Base-by-base conservation (phyloP, 2,888 invertebrate species). In the Mimachlamys varia region DNA sequence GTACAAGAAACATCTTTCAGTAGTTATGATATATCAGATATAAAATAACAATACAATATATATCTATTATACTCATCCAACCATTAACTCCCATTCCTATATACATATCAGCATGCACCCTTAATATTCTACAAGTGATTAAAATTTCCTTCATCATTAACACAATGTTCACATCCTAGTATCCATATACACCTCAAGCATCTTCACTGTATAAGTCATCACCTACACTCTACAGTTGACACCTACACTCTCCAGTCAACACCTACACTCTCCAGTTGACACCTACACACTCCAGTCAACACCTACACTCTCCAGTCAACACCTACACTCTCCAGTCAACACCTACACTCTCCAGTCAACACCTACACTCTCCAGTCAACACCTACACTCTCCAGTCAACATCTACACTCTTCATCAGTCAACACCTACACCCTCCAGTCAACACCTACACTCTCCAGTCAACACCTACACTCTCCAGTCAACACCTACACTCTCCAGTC, bases 1-100 rank as follows among this genome's bases (percentile, higher is more conserved):
- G 76, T 76, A 76, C 76, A 76, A 76, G 7, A 7, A 33, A 76
- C 27, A 76, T 76, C 0, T 76, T 2, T 33, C 7, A 33, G 76
- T 76, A 22, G 12, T 3, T 13, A 76, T 33, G 76, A 33, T 62
- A 62, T n/a, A 76, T 76, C 33, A 76, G 27, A 10, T 33, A 76
- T 76, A 27, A 53, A 22, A n/a, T 62, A 62, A 76, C 13, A 76
- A 76, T 76, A 76, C 76, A n/a, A n/a, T 76, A 22, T 76, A 76
- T 76, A 76, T 4, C 7, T 76, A 76, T 76, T 27, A 12, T 2
- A 33, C 33, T 17, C 22, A 62, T n/a, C 27, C 13, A 62, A 62
- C 5, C 62, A 62, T 62, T 10, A 15, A 62, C 2, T 62, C 10
- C 1, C 10, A 62, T 62, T 10, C 15, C 2, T n/a, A n/a, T n/a